These are phyloP conservation scores for Myrmecophaga tridactyla DNA, from an alignment of 2,113 vertebrate genomes.

Conservation along the genomic window DNA sequence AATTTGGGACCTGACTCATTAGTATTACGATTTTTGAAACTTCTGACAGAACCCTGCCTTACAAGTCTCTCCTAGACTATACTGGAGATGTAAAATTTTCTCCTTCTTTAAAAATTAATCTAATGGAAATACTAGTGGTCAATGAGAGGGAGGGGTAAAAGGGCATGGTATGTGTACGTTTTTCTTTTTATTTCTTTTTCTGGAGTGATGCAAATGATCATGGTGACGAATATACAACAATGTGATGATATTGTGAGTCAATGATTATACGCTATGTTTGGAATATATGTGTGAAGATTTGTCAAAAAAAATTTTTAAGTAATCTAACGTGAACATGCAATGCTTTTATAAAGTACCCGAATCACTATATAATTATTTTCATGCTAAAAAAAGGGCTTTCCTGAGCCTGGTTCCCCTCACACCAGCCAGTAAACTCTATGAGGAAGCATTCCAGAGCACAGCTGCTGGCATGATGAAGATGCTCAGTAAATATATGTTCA, in stretches of 20 bases:
- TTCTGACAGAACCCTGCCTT: neutral
- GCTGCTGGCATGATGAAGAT: neutral
- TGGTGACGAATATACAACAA: too few relatives aligned
- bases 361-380: neutral
- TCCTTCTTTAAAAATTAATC: neutral
- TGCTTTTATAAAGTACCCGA: neutral
- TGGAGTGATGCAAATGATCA: too few relatives aligned
- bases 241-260: too few relatives aligned
- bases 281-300: too few relatives aligned
- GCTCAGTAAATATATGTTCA: neutral
- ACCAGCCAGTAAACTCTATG: neutral
- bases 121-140: too few relatives aligned
- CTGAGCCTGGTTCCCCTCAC: neutral
- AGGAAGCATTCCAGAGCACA: neutral
- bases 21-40: neutral
- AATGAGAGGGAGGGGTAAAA: too few relatives aligned
- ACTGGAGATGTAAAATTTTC: neutral
- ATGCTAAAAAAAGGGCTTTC: neutral
- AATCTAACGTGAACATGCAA: neutral
- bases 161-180: too few relatives aligned
- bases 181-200: too few relatives aligned
- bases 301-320: too few relatives aligned
- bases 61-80: neutral
- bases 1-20: neutral
- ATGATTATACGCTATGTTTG: too few relatives aligned